These are phyloP conservation scores for Molorchus minor DNA, from an alignment of 2,888 invertebrate species.

Conservation along the genomic window DNA sequence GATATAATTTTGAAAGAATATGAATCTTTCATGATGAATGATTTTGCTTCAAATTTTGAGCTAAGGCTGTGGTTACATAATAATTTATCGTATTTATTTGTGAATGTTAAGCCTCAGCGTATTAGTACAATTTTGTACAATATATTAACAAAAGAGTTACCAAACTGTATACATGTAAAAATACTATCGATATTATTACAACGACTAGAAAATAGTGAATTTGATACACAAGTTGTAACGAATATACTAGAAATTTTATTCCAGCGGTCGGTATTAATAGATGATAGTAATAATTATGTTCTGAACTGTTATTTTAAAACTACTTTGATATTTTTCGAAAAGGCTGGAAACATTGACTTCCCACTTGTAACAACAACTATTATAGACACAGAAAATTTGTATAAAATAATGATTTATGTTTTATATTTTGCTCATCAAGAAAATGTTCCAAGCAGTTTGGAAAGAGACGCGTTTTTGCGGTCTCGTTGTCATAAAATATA, in stretches of 20 bases:
- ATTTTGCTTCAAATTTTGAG: conserved; percentile 19
- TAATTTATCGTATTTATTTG: conserved; percentile 42
- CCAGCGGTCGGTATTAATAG: conserved; percentile 16
- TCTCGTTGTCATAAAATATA: conserved; percentile 21
- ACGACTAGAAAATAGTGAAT: conserved; percentile 31
- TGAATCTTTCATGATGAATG: conserved; percentile 14
- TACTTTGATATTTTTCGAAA: conserved; percentile 35
- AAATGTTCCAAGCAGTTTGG: neutral
- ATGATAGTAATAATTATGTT: conserved; percentile 37
- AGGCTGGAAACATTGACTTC: neutral
- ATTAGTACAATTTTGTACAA: conserved; percentile 33
- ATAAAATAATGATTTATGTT: conserved; percentile 44
- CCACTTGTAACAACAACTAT: neutral
- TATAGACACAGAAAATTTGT: conserved; percentile 30
- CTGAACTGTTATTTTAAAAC: conserved; percentile 44
- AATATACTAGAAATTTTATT: conserved; percentile 35
- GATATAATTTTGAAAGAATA: conserved; percentile 29
- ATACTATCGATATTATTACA: conserved; percentile 41
- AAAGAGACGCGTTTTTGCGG: conserved; percentile 30
- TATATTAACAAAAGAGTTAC: conserved; percentile 24
- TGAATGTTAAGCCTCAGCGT: conserved; percentile 25
- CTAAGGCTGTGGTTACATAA: conserved; percentile 46
- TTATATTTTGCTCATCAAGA: conserved; percentile 35
- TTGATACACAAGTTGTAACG: conserved; percentile 19
- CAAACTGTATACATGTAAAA: conserved; percentile 42